Evolutionary conservation across 2,888 invertebrate species (phyloP).

Genomic region (Spisula subtruncata): DNA sequence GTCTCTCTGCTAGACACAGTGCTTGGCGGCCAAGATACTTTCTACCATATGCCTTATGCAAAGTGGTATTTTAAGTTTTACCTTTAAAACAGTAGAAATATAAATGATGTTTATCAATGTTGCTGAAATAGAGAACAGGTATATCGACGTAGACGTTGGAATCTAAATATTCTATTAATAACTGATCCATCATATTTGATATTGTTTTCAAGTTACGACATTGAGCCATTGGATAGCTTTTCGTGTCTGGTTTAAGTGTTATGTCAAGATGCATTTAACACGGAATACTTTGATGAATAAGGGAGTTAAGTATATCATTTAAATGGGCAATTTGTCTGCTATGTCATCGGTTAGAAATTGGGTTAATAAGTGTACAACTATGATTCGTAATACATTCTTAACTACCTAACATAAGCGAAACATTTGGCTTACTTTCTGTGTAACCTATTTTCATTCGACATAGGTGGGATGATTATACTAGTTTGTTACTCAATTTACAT

Average conservation of each 20-base stretch:
- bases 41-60: not conserved
- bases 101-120: not conserved
- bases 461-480: too few species aligned
- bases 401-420: too few species aligned
- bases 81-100: not conserved
- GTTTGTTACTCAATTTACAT: too few species aligned
- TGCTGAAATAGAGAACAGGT: not conserved
- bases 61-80: not conserved
- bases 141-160: not conserved
- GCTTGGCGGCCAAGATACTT: not conserved
- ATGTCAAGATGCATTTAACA: not conserved
- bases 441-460: too few species aligned
- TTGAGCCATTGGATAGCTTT: not conserved
- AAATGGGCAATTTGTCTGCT: not conserved
- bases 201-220: constrained; percentile 9
- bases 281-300: not conserved
- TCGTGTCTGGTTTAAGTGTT: not conserved
- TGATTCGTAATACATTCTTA: too few species aligned
- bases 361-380: too few species aligned
- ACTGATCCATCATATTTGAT: not conserved
- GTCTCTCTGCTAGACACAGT: not conserved
- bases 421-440: too few species aligned
- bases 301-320: not conserved
- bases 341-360: not conserved
- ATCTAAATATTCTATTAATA: not conserved